These are phyloP conservation scores for Leucophenga montana DNA, from an alignment of 2,888 invertebrate species.

Conservation along the genomic window DNA sequence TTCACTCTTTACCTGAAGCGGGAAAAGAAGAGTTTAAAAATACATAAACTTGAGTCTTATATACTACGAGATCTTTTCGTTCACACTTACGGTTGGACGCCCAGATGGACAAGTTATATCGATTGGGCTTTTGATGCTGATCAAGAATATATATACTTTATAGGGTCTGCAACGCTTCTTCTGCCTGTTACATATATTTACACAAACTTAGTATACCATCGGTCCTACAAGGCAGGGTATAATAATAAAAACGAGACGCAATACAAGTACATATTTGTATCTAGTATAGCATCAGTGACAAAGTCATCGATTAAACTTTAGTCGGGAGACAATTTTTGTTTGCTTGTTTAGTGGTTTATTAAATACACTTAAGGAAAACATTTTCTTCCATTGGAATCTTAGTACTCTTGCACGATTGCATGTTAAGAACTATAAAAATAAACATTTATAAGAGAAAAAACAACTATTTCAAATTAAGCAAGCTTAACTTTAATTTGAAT, in stretches of 20 bases:
- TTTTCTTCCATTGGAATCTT: constrained; percentile 42
- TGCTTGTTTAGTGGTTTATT: not conserved
- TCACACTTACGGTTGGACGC: too few species aligned
- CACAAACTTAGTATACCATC: too few species aligned
- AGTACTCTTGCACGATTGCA: not conserved
- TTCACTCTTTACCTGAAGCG: too few species aligned
- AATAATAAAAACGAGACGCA: constrained; percentile 26
- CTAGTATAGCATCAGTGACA: not conserved
- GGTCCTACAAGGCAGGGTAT: too few species aligned
- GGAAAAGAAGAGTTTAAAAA: too few species aligned
- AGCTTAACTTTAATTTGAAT: not conserved
- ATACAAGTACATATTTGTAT: constrained; percentile 16
- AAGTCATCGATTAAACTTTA: constrained; percentile 49
- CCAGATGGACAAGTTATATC: too few species aligned
- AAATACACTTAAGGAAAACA: constrained; percentile 43
- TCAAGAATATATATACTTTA: too few species aligned
- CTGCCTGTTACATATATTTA: too few species aligned
- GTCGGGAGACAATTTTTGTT: constrained; percentile 22
- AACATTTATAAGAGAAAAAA: not conserved
- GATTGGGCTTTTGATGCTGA: too few species aligned
- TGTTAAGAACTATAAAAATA: not conserved
- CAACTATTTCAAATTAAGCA: not conserved
- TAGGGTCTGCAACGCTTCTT: too few species aligned
- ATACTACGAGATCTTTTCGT: too few species aligned
- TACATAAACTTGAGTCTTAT: too few species aligned